phyloP scores from a whole-genome alignment of 2,113 vertebrate genomes.

The Maylandia zebra region DNA sequence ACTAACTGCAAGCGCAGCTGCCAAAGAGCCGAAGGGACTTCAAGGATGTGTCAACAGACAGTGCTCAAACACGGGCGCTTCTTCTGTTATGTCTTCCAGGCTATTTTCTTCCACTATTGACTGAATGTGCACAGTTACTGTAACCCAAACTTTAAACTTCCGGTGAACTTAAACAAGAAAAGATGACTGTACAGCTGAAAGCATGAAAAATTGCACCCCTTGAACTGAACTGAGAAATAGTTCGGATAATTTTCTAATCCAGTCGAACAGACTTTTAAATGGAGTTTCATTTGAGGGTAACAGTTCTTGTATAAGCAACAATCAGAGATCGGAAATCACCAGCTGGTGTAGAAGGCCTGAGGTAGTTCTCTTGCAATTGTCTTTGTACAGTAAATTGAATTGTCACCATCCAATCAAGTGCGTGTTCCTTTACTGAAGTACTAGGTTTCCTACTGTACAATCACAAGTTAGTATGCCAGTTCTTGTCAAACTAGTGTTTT shows the following conservation, averaged over 20 bases:
- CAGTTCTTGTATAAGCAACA: not conserved
- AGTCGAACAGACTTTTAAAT: not conserved
- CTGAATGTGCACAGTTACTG: not conserved
- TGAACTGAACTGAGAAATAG: not conserved
- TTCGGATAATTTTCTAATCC: not conserved
- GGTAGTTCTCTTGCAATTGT: not conserved
- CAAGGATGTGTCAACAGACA: slow-evolving; percentile 38
- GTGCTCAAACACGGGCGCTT: slow-evolving; percentile 1
- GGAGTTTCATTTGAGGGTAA: not conserved
- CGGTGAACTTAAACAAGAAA: not conserved
- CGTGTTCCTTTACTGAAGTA: not conserved
- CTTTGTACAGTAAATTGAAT: not conserved
- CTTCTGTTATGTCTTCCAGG: not conserved
- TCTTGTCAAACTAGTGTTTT: not conserved
- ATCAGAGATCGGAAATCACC: not conserved
- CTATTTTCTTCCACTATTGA: not conserved
- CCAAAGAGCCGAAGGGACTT: slow-evolving; percentile 30
- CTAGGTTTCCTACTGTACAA: not conserved
- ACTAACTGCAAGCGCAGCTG: slow-evolving; percentile 13
- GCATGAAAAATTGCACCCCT: not conserved
- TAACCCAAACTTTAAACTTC: not conserved
- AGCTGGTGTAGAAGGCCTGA: not conserved
- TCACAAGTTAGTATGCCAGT: not conserved
- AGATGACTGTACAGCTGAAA: not conserved
- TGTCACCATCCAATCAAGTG: not conserved